Percentiles rank a stretch among this genome's conserved stretches.
These are phyloP conservation scores for Xestia xanthographa DNA, from an alignment of 2,888 invertebrate genomes.

Conservation along the genomic window DNA sequence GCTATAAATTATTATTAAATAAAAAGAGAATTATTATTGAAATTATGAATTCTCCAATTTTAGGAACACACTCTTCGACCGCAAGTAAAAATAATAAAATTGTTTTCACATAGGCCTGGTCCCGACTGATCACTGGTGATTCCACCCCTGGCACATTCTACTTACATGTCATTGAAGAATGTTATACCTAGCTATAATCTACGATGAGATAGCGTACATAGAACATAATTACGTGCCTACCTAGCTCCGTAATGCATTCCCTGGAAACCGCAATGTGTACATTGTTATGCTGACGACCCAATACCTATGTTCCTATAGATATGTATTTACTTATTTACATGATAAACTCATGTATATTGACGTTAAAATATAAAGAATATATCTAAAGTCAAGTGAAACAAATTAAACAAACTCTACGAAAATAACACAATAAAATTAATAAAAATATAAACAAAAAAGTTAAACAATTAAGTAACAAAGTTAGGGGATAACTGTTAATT, in stretches of 20 bases:
- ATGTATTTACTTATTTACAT: neutral
- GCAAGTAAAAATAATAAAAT: neutral
- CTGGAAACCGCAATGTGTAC: conserved; percentile 37
- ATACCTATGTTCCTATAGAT: neutral
- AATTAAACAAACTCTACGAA: conserved; percentile 6
- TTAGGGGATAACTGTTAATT: conserved; percentile 62
- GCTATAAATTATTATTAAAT: too few relatives aligned
- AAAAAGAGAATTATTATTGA: too few relatives aligned
- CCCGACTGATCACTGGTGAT: neutral
- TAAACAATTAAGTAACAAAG: conserved; percentile 55
- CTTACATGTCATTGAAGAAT: conserved; percentile 30
- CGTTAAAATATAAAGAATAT: neutral
- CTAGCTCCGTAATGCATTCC: conserved; percentile 20
- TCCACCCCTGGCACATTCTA: conserved; percentile 7
- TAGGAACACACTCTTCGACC: neutral
- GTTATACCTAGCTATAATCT: neutral
- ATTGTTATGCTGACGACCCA: conserved; percentile 9
- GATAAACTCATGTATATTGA: neutral
- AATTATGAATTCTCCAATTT: too few relatives aligned
- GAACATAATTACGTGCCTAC: neutral
- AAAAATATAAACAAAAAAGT: conserved; percentile 57
- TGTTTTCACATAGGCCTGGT: neutral
- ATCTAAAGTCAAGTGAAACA: neutral
- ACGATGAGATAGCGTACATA: neutral
- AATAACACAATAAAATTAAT: conserved; percentile 35